Percentiles rank a stretch among this genome's conserved stretches.
Evolutionary conservation across 2,113 vertebrate genomes (phyloP).

Genomic region (Hoplias malabaricus): DNA sequence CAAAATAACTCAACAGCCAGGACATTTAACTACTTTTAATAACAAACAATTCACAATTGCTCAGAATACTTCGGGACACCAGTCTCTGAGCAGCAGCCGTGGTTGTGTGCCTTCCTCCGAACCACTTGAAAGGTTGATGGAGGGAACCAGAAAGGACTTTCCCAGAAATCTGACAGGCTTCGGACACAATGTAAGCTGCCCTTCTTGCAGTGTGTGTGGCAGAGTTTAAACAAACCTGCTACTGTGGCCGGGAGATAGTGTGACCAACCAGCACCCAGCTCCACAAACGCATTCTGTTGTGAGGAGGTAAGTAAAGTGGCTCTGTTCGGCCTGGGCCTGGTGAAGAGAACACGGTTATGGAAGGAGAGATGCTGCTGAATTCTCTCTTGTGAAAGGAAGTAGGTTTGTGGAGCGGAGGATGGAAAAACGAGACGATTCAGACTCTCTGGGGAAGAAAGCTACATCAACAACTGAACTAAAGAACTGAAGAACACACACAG

Average conservation of each 20-base stretch:
- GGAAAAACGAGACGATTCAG: slow-evolving; percentile 29
- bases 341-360: slow-evolving; percentile 53
- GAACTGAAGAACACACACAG: slow-evolving; percentile 16
- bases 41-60: neutral
- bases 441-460: slow-evolving; percentile 26
- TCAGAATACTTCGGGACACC: neutral
- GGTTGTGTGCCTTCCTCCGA: neutral
- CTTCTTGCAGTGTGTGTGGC: slow-evolving; percentile 45
- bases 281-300: slow-evolving; percentile 70
- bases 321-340: slow-evolving; percentile 52
- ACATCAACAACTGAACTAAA: slow-evolving; percentile 33
- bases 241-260: slow-evolving; percentile 68
- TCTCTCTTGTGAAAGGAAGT: slow-evolving; percentile 45
- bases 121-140: neutral
- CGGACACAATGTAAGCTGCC: slow-evolving; percentile 50
- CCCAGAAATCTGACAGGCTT: slow-evolving; percentile 50
- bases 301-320: slow-evolving; percentile 49
- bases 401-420: slow-evolving; percentile 31
- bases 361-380: slow-evolving; percentile 56
- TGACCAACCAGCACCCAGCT: slow-evolving; percentile 55
- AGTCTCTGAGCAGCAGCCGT: neutral
- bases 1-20: neutral
- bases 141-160: slow-evolving; percentile 35
- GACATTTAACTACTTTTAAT: neutral
- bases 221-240: slow-evolving; percentile 61